Base-by-base conservation (phyloP, 2,888 invertebrate species). In the Hydrotaea diabolus region DNA sequence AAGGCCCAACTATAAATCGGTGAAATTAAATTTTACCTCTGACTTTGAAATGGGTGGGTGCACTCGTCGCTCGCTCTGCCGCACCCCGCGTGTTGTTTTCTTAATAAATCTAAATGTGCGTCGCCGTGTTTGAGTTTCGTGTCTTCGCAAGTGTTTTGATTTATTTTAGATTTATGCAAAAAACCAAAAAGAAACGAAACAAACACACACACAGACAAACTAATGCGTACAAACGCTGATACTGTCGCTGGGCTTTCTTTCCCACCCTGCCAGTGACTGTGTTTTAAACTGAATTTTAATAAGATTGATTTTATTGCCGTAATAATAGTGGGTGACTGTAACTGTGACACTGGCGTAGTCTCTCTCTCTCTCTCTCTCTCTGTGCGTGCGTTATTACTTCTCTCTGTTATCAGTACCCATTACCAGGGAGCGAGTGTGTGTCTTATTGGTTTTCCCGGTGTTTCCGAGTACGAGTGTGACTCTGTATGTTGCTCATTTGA, bases 261-360 rank as follows among this genome's bases (percentile, higher is more conserved):
- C n/a, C 15, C 17, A 19, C 49, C 23, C 31, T 19, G 8, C 36
- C 26, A 46, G 53, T 9, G 53, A 17, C 39, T 26, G 43, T 66
- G 71, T 78, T 78, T 73, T 46, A 39, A 81, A 75, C 31, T 79
- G 77, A 85, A 89, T 88, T 89, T 89, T 90, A 91, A 91, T 91
- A 90, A 91, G 90, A 91, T 91, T 91, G 89, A 90, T 90, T 90
- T 90, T 90, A 90, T 90, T 90, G 90, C 90, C 59, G 79, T 77
- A 82, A 80, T 74, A 79, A 73, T 77, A 74, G 74, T 80, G 79
- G 82, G 82, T 79, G 82, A 77, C 55, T 36, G 69, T 55, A 43
- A 19, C 72, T 13, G 43, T 73, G 79, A 15, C 62, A n/a, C 15
- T 66, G 73, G 57, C 53, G 64, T 26, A 71, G n/a, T n/a, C n/a